Conservation (phyloP, 1,140 invertebrate genomes). For the Hyposmocoma kahamanoa region DNA sequence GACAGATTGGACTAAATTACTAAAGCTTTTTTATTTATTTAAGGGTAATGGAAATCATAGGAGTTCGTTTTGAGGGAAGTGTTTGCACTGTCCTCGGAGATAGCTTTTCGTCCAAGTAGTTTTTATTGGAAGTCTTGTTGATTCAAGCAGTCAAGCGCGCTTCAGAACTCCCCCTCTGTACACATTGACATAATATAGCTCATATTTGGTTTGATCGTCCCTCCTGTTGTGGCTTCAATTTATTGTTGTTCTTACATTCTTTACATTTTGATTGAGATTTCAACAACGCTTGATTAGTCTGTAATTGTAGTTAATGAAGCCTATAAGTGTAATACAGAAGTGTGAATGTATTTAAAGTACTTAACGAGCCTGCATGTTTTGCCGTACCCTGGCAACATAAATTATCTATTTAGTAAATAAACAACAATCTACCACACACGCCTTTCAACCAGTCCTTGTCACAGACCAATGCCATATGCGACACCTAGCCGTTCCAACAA, state of each 20-base stretch:
- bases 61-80: conserved; percentile 33
- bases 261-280: conserved; percentile 11
- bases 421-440: too few species aligned
- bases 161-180: conserved; percentile 28
- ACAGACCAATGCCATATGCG: too few species aligned
- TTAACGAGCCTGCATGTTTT: too few species aligned
- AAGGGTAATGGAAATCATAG: conserved; percentile 48
- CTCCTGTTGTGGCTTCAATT: conserved; percentile 16
- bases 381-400: too few species aligned
- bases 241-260: conserved; percentile 26
- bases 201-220: conserved; percentile 48
- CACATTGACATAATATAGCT: conserved; percentile 46
- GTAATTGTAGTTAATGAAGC: too few species aligned
- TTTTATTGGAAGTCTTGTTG: conserved; percentile 63
- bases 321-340: too few species aligned
- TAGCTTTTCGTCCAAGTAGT: conserved; percentile 45
- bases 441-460: too few species aligned
- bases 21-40: conserved; percentile 64
- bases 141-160: conserved; percentile 36
- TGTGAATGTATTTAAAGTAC: too few species aligned
- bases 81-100: conserved; percentile 46
- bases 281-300: too few species aligned
- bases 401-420: too few species aligned
- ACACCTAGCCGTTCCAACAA: too few species aligned
- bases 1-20: conserved; percentile 67